Evolutionary conservation across 2,888 invertebrate genomes (phyloP).

Genomic region (Patella pellucida): DNA sequence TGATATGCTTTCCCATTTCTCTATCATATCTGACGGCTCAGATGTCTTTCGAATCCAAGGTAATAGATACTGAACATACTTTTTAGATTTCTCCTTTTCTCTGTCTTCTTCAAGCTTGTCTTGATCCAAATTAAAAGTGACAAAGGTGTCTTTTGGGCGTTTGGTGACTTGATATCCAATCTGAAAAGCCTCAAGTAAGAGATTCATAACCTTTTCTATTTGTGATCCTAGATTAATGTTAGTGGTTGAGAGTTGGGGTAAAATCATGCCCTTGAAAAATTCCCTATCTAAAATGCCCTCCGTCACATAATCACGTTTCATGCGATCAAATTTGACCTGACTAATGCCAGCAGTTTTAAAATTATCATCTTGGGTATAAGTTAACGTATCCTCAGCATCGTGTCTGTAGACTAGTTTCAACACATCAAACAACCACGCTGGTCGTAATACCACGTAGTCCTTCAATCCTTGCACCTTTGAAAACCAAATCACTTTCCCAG

Average conservation of each 20-base stretch:
- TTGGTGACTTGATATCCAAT: constrained; percentile 59
- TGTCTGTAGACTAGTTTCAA: constrained; percentile 58
- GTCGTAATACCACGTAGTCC: constrained; percentile 61
- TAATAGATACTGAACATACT: constrained; percentile 47
- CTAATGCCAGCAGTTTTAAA: constrained; percentile 48
- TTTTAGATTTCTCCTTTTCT: constrained; percentile 19
- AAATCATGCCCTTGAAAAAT: constrained; percentile 56
- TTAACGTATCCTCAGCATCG: constrained; percentile 49
- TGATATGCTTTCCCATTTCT: constrained; percentile 42
- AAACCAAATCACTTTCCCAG: constrained; percentile 64
- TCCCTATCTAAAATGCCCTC: constrained; percentile 63
- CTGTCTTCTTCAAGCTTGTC: constrained; percentile 14
- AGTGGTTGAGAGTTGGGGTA: constrained; percentile 50
- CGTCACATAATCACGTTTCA: constrained; percentile 50
- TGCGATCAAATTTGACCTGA: constrained; percentile 49
- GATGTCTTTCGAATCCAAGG: constrained; percentile 58
- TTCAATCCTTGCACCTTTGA: constrained; percentile 50
- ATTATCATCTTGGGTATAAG: constrained; percentile 56
- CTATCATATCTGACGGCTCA: constrained; percentile 47
- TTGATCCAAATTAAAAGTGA: constrained; percentile 22
- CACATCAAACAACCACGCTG: constrained; percentile 65
- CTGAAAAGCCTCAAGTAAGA: constrained; percentile 37
- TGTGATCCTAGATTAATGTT: constrained; percentile 32
- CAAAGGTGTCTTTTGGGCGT: constrained; percentile 32
- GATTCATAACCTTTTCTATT: not conserved